Percentiles rank a stretch among this genome's conserved stretches.
Conservation (phyloP, 2,797 vertebrate genomes). For the Scolopax rusticola region DNA sequence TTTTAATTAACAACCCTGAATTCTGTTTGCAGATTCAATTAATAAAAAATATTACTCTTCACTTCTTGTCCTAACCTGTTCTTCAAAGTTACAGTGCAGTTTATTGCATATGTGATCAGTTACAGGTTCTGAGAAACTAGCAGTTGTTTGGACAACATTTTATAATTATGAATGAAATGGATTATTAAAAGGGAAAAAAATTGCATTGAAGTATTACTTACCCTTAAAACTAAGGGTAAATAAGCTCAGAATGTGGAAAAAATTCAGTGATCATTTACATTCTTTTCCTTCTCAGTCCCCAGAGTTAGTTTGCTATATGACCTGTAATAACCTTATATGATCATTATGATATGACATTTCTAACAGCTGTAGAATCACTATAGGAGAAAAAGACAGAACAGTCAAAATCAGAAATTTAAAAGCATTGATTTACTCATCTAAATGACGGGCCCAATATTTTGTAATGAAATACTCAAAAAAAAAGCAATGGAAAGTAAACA, state of each 20-base stretch:
- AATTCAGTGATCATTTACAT: background rate
- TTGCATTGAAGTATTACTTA: background rate
- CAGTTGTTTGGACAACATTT: background rate
- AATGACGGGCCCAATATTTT: background rate
- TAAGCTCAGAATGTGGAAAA: background rate
- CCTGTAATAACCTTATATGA: background rate
- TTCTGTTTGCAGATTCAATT: constrained; percentile 15
- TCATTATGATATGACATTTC: background rate
- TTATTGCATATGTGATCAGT: background rate
- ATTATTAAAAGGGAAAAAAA: background rate
- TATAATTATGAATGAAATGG: background rate
- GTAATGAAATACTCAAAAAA: background rate
- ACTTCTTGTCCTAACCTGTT: background rate
- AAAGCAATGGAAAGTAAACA: background rate
- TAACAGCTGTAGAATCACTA: background rate
- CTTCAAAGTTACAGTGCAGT: background rate
- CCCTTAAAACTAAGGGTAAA: background rate
- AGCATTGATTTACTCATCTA: background rate
- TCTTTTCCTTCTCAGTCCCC: background rate
- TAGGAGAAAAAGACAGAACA: background rate
- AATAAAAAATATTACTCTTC: background rate
- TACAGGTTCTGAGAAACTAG: background rate
- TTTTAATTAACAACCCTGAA: constrained; percentile 12
- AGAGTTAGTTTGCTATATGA: background rate
- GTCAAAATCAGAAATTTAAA: background rate